These are phyloP conservation scores for Zhengitettix transpicula DNA, from an alignment of 2,888 invertebrate genomes.

Conservation along the genomic window DNA sequence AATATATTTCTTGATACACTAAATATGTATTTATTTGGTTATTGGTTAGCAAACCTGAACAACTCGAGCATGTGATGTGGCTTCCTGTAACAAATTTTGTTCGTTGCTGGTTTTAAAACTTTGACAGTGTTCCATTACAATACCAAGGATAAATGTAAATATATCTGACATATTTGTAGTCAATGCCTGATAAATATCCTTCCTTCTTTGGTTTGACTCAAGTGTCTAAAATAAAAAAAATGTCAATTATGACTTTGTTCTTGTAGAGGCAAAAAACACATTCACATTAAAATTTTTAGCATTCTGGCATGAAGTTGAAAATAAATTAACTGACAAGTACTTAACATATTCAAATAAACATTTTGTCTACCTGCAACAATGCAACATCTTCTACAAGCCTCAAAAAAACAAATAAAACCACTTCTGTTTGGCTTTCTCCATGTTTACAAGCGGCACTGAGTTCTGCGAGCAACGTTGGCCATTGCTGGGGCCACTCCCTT, in stretches of 20 bases:
- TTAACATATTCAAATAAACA: slow-evolving; percentile 9
- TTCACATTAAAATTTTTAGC: no score
- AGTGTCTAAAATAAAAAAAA: slow-evolving; percentile 38
- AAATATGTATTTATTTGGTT: background rate
- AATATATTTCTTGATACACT: no score
- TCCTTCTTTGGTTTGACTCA: slow-evolving; percentile 72
- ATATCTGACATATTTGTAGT: slow-evolving; percentile 78
- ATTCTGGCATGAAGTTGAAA: background rate
- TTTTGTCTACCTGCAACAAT: slow-evolving; percentile 48
- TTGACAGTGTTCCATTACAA: slow-evolving; percentile 64
- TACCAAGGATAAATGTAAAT: slow-evolving; percentile 65
- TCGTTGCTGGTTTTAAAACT: slow-evolving; percentile 6
- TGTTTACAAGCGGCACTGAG: slow-evolving; percentile 64
- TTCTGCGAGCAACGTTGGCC: slow-evolving; percentile 73
- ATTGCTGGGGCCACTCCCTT: slow-evolving; percentile 94
- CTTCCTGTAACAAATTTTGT: slow-evolving; percentile 45
- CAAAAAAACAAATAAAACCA: slow-evolving; percentile 75
- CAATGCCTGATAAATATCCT: slow-evolving; percentile 79
- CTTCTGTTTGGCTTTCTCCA: slow-evolving; percentile 77
- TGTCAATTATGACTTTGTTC: background rate
- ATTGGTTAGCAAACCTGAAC: slow-evolving; percentile 38
- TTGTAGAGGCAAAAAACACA: no score
- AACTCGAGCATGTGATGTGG: slow-evolving; percentile 57
- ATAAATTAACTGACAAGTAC: background rate
- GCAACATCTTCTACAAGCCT: slow-evolving; percentile 89